Evolutionary conservation across 35 echinoderm and acorn worm genomes (phyloP), one percentile per base, ranked within the genome.

Genomic region (Apostichopus californicus): DNA sequence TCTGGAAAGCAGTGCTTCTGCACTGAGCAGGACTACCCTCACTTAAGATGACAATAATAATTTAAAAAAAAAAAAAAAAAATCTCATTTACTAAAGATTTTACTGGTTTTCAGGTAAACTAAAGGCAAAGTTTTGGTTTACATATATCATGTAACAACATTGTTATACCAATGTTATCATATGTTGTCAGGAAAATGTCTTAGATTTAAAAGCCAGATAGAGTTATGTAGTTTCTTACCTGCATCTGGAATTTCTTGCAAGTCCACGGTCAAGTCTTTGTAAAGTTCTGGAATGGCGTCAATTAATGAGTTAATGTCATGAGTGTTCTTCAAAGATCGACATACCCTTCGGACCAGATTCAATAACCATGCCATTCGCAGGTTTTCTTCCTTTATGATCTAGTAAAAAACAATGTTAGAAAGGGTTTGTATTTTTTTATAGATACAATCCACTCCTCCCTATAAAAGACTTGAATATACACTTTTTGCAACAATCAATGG

Each of bases 381-480:
- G 5, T 17, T 26, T 89, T 89, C 86, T 72, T 89, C 61, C 63
- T 89, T 89, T 7, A 89, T 89, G 22, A 89, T 89, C 86, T 89
- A 64, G 28, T 13, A 34, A 86, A 17, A 86, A 59, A 8, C 6
- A 86, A 86, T 55, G 82, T 57, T 57, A 59, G 20, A 8, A 46
- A 34, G 28, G 28, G 0, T 34, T 46, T n/a, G n/a, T n/a, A n/a
- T 46, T 46, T n/a, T 46, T 46, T 46, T 46, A 46, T 46, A 3
- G 34, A 46, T 46, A 46, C 34, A 46, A 46, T 46, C 34, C 34
- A 46, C 34, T 46, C 34, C 34, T 46, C 34, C 34, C 34, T 46
- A 46, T 46, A 3, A 4, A 46, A 3, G 34, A 46, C 34, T 46
- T 46, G 34, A 46, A 46, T 46, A 46, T 46, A 46, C 34, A 46